Percentiles rank a stretch among this genome's conserved stretches.
These are phyloP conservation scores for Sitophilus oryzae DNA, from an alignment of 1,140 invertebrate genomes.

Conservation along the genomic window DNA sequence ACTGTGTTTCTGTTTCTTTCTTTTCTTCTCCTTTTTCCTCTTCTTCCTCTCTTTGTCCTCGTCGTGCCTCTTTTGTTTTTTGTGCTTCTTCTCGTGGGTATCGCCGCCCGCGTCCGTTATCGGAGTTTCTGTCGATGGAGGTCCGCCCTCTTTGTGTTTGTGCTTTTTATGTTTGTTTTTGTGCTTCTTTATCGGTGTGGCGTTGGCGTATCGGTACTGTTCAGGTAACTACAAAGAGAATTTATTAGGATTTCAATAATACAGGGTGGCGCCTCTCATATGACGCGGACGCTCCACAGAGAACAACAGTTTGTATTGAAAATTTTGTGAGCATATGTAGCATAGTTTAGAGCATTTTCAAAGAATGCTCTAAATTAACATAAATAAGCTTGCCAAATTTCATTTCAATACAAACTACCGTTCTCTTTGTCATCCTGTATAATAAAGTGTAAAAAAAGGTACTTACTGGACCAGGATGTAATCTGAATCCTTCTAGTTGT, in stretches of 20 bases:
- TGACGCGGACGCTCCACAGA: too few relatives aligned
- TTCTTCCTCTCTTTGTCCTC: slow-evolving; percentile 93
- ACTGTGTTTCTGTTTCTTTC: slow-evolving; percentile 90
- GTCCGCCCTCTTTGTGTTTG: slow-evolving; percentile 80
- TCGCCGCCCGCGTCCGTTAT: slow-evolving; percentile 64
- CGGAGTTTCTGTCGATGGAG: slow-evolving; percentile 63
- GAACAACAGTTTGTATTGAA: too few relatives aligned
- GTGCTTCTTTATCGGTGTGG: slow-evolving; percentile 85
- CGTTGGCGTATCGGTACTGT: slow-evolving; percentile 91
- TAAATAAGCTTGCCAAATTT: too few relatives aligned
- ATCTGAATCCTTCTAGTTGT: slow-evolving; percentile 86
- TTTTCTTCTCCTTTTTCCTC: slow-evolving; percentile 91
- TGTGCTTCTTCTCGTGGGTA: slow-evolving; percentile 91
- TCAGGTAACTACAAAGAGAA: slow-evolving; percentile 69
- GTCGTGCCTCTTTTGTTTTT: slow-evolving; percentile 90
- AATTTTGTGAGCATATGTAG: too few relatives aligned
- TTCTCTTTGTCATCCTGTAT: neutral
- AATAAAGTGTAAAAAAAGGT: slow-evolving; percentile 17
- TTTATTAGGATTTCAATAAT: neutral
- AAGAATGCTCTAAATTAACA: too few relatives aligned
- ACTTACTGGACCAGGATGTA: slow-evolving; percentile 91
- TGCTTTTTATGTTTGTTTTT: slow-evolving; percentile 96
- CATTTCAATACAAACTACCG: too few relatives aligned
- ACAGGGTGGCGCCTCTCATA: too few relatives aligned
- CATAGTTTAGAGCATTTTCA: too few relatives aligned